These are phyloP conservation scores for Acridotheres tristis DNA, from an alignment of 2,797 vertebrate genomes.

Conservation along the genomic window DNA sequence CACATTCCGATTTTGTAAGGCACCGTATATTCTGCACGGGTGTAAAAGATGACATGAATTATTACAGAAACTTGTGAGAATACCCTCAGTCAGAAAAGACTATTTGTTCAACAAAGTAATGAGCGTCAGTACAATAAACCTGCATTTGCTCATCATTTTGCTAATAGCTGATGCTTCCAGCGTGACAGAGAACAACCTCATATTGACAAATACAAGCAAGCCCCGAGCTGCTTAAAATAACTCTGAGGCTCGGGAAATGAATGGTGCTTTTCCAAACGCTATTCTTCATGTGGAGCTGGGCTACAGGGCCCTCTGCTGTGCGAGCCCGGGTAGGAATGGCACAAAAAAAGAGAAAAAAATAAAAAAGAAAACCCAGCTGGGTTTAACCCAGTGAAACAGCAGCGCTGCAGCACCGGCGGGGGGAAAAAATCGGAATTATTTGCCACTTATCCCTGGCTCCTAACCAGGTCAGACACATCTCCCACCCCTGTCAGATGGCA, in stretches of 20 bases:
- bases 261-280: too few relatives aligned
- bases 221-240: background rate
- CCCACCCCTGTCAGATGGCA: background rate
- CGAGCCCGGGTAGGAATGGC: too few relatives aligned
- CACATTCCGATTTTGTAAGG: background rate
- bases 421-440: too few relatives aligned
- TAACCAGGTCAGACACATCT: constrained; percentile 26
- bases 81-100: background rate
- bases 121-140: background rate
- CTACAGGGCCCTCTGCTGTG: too few relatives aligned
- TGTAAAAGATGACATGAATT: background rate
- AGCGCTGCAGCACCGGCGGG: too few relatives aligned
- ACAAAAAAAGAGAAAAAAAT: too few relatives aligned
- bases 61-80: background rate
- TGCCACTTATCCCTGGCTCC: background rate
- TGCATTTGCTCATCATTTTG: background rate
- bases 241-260: background rate
- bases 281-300: too few relatives aligned
- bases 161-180: background rate
- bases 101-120: background rate
- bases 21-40: background rate
- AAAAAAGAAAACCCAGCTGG: too few relatives aligned
- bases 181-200: background rate
- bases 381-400: too few relatives aligned
- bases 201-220: background rate